Conservation (phyloP, 2,113 vertebrate species). For the Oryzias celebensis region DNA sequence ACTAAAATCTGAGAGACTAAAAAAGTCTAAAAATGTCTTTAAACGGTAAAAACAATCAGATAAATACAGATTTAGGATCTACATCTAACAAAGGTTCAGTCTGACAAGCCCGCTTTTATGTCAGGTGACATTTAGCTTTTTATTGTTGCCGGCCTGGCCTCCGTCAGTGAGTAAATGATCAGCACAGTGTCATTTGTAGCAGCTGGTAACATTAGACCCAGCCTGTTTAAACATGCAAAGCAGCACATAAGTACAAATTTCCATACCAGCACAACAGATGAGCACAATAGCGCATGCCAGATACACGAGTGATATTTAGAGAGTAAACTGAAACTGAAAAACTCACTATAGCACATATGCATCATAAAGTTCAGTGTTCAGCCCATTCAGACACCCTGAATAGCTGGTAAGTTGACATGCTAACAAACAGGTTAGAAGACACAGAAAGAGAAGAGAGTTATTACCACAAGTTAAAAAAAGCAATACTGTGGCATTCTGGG, state of each 20-base stretch:
- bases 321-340: conserved; percentile 63
- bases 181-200: conserved; percentile 30
- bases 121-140: conserved; percentile 48
- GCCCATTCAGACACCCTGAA: conserved; percentile 57
- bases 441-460: neutral
- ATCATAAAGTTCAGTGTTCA: conserved; percentile 69
- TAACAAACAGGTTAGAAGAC: conserved; percentile 48
- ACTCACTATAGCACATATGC: conserved; percentile 60
- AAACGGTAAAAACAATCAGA: conserved; percentile 17
- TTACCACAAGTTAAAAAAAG: neutral
- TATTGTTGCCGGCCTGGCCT: conserved; percentile 31
- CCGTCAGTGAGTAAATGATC: conserved; percentile 38
- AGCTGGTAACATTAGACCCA: conserved; percentile 15
- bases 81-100: conserved; percentile 9
- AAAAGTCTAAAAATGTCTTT: conserved; percentile 34
- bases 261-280: conserved; percentile 59
- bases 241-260: conserved; percentile 62
- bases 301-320: conserved; percentile 76
- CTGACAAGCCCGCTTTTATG: conserved; percentile 15
- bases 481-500: neutral
- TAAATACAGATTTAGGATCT: neutral
- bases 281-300: conserved; percentile 57
- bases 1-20: conserved; percentile 26
- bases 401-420: conserved; percentile 37
- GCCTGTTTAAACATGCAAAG: conserved; percentile 64